Evolutionary conservation across 2,797 vertebrate genomes (phyloP), one percentile per base, ranked within the genome.

Genomic region (Mormyrops attenuatus): DNA sequence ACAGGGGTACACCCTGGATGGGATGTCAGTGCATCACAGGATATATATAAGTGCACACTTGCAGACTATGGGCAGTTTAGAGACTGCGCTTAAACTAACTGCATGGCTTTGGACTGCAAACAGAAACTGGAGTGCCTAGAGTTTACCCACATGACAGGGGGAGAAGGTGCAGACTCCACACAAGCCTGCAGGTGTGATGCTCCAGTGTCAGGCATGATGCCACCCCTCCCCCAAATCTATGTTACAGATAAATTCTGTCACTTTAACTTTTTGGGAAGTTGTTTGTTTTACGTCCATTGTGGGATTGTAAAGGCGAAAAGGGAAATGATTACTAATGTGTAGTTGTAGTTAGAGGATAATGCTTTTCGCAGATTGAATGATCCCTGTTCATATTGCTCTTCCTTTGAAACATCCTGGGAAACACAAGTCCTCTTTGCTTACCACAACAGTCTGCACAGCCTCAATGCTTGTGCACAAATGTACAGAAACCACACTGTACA

Each of bases 361-460:
- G 60, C 90, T 89, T 85, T 93, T 91, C 88, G 85, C 92, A 91
- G 91, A 91, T 44, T 80, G 89, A 89, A 89, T 91, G 80, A 73
- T 22, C 88, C 5, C 44, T 73, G 89, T 63, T 89, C 89, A 69
- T 85, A 89, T 30, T 87, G 55, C 60, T 8, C 50, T 26, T 86
- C 38, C 88, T 84, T 87, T 89, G 87, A 82, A 89, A 91, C 90
- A 84, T 90, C 88, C 73, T 85, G 89, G 60, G 63, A 57, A 88
- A 86, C 90, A 89, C 89, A 85, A 90, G 90, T 89, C 88, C 85
- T 88, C 57, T 1, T 55, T 47, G 77, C 91, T 53, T 77, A 49
- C 90, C 89, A 89, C 90, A 34, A 88, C 89, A 91, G 89, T 91
- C 66, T 85, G 38, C 60, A 63, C 85, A 26, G 88, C 85, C 49